phyloP scores from a whole-genome alignment of 1,140 invertebrate species.

The Eupeodes corollae region DNA sequence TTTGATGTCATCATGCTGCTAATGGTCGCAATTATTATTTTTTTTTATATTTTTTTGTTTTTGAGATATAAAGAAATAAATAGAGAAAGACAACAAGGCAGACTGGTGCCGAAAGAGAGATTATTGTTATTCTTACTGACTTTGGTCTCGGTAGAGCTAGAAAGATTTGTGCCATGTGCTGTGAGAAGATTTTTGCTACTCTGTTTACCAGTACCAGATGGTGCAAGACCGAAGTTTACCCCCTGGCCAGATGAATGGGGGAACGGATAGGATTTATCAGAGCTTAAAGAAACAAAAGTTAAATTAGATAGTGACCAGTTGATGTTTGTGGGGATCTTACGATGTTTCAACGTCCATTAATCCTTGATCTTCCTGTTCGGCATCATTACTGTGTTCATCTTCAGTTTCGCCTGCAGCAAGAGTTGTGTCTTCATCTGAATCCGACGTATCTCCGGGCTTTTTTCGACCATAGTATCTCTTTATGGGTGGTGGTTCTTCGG shows the following conservation, averaged over 20 bases:
- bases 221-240: conserved; percentile 3
- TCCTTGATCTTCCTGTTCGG: conserved; percentile 22
- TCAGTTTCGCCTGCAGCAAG: conserved; percentile 23
- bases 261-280: conserved; percentile 27
- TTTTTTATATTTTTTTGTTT: no score
- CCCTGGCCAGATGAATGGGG: conserved; percentile 9
- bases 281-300: conserved; percentile 19
- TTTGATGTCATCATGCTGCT: no score
- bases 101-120: conserved; percentile 28
- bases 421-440: conserved; percentile 21
- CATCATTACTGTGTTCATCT: conserved; percentile 12
- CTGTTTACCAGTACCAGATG: conserved; percentile 35
- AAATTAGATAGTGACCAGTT: neutral
- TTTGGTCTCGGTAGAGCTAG: conserved; percentile 60
- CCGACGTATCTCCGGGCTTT: conserved; percentile 43
- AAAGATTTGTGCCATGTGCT: conserved; percentile 7
- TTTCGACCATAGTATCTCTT: conserved; percentile 56
- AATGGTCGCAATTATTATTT: no score
- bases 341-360: conserved; percentile 30
- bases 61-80: no score
- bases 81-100: conserved; percentile 3
- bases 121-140: conserved; percentile 81
- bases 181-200: conserved; percentile 36
- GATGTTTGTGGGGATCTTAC: conserved; percentile 11
- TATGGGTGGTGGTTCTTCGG: conserved; percentile 33